Percentiles rank a stretch among this genome's conserved stretches.
phyloP scores from a whole-genome alignment of 2,797 vertebrate genomes.

The Labroides dimidiatus region DNA sequence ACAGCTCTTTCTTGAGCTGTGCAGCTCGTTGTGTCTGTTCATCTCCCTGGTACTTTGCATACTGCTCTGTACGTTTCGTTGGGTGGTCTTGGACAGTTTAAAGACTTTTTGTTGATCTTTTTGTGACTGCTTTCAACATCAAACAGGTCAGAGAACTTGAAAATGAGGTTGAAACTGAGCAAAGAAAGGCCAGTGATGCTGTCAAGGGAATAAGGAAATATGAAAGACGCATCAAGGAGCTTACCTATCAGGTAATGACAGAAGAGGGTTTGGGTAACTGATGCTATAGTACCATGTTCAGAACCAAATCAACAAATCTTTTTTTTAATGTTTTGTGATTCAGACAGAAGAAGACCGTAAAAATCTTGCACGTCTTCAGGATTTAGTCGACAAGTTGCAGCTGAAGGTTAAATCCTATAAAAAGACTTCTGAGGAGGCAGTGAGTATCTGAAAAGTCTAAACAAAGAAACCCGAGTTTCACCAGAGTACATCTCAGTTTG shows the following conservation, averaged over 20 bases:
- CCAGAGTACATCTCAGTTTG: background rate
- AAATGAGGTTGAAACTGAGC: conserved; percentile 74
- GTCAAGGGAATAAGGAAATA: conserved; percentile 77
- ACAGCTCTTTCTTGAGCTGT: too few relatives aligned
- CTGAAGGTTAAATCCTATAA: conserved; percentile 81
- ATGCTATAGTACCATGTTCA: background rate
- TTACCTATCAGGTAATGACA: conserved; percentile 75
- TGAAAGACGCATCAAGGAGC: conserved; percentile 79
- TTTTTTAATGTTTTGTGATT: background rate
- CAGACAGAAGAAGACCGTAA: conserved; percentile 82
- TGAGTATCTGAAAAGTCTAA: conserved; percentile 43
- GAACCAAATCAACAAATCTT: background rate
- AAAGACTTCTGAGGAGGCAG: conserved; percentile 74
- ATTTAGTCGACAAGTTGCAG: conserved; percentile 81
- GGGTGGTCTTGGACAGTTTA: background rate
- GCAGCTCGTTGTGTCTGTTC: too few relatives aligned
- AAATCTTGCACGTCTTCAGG: conserved; percentile 76
- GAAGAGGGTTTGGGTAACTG: background rate
- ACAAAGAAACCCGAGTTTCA: background rate
- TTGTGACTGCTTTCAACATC: background rate
- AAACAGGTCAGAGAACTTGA: conserved; percentile 74
- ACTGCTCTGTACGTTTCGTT: background rate
- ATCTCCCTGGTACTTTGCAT: too few relatives aligned
- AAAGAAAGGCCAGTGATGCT: conserved; percentile 69
- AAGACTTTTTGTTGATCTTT: background rate